Percentiles rank a stretch among this genome's conserved stretches.
Evolutionary conservation across 1,140 invertebrate species (phyloP).

Genomic region (Bombus polaris): DNA sequence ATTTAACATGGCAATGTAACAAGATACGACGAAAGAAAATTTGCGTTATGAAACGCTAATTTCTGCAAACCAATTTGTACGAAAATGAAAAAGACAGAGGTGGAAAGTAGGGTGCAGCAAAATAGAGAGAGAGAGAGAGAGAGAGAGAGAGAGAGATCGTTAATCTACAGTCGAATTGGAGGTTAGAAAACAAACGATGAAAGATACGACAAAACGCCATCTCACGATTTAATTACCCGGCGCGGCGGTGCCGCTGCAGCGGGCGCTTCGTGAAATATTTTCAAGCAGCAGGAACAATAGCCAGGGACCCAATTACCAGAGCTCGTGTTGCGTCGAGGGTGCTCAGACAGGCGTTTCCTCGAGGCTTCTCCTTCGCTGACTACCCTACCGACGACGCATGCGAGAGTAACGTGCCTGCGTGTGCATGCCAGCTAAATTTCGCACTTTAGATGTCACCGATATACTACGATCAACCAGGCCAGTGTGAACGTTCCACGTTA

Average conservation of each 20-base stretch:
- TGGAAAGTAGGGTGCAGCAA: too few species aligned
- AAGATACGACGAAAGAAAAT: background rate
- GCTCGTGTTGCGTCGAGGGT: slow-evolving; percentile 54
- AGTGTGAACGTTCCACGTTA: background rate
- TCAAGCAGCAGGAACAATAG: slow-evolving; percentile 51
- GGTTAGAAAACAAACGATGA: slow-evolving; percentile 6
- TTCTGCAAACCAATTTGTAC: background rate
- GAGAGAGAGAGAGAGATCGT: background rate
- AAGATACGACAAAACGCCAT: slow-evolving; percentile 29
- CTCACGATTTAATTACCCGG: slow-evolving; percentile 39
- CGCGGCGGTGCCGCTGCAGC: background rate
- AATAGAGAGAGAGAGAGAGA: background rate
- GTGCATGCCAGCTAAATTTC: slow-evolving; percentile 24
- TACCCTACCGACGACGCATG: slow-evolving; percentile 23
- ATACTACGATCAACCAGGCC: background rate
- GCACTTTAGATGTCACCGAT: background rate
- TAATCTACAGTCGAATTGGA: slow-evolving; percentile 5
- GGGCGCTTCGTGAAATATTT: slow-evolving; percentile 42
- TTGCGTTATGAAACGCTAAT: background rate
- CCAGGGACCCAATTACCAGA: slow-evolving; percentile 50
- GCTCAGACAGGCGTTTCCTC: slow-evolving; percentile 41
- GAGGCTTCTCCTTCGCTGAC: slow-evolving; percentile 37
- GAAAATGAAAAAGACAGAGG: background rate
- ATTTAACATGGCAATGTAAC: background rate
- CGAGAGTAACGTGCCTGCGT: slow-evolving; percentile 25